A percentile compares a stretch with the other conserved stretches of the same genome.
Evolutionary conservation across 2,888 invertebrate genomes (phyloP).

Genomic region (Chrysolina haemoptera): DNA sequence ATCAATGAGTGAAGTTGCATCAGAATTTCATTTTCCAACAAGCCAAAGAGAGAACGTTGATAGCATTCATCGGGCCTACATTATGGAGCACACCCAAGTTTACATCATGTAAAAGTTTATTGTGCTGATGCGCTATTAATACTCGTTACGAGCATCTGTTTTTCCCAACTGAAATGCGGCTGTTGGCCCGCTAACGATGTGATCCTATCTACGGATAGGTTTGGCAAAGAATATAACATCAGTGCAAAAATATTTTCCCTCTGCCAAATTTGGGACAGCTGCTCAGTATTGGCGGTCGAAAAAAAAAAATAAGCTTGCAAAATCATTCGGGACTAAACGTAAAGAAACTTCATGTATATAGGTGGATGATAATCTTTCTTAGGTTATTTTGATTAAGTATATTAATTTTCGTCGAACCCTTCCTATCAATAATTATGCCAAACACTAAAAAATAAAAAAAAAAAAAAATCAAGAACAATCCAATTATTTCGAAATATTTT

Average conservation of each 20-base stretch:
- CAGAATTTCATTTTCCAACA: neutral
- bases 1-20: neutral
- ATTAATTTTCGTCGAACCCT: no score
- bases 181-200: slow-evolving; percentile 51
- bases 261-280: neutral
- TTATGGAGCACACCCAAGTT: slow-evolving; percentile 33
- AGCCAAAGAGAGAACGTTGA: neutral
- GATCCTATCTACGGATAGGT: slow-evolving; percentile 39
- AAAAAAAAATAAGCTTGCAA: slow-evolving; percentile 1
- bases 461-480: no score
- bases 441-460: no score
- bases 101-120: slow-evolving; percentile 35
- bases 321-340: neutral
- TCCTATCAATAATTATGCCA: no score
- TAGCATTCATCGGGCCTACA: neutral
- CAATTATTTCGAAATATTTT: no score
- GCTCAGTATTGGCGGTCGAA: neutral
- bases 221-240: slow-evolving; percentile 47
- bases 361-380: no score
- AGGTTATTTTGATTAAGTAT: no score
- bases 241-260: slow-evolving; percentile 29
- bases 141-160: slow-evolving; percentile 47
- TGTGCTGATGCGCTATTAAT: slow-evolving; percentile 46
- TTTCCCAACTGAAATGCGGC: slow-evolving; percentile 46
- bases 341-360: neutral